phyloP scores from a whole-genome alignment of 2,888 invertebrate genomes.

The Philaethria dido region DNA sequence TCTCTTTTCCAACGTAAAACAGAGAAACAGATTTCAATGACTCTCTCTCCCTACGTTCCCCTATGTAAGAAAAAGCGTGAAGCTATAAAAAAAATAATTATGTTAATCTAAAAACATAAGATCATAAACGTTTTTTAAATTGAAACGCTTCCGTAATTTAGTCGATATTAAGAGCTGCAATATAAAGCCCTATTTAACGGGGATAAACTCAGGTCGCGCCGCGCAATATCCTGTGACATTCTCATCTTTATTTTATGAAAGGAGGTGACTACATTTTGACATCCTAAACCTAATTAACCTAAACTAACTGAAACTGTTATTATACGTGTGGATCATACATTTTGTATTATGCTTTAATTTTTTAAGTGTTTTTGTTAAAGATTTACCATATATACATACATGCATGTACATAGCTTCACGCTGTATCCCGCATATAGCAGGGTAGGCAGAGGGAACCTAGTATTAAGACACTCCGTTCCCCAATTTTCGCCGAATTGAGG shows the following conservation, averaged over 20 bases:
- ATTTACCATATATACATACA: too few relatives aligned
- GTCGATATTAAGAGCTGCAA: conserved; percentile 26
- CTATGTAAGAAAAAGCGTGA: too few relatives aligned
- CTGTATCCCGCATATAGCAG: too few relatives aligned
- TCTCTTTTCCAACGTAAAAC: too few relatives aligned
- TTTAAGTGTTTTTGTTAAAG: neutral
- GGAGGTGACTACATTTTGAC: conserved; percentile 61
- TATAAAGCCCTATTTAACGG: conserved; percentile 27
- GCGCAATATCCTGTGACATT: conserved; percentile 51
- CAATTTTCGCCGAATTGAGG: too few relatives aligned
- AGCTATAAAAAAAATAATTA: too few relatives aligned
- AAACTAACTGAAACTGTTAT: conserved; percentile 3
- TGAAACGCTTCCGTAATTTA: conserved; percentile 18
- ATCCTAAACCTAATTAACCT: conserved; percentile 6
- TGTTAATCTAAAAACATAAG: too few relatives aligned
- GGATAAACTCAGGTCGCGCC: conserved; percentile 25
- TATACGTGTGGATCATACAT: neutral
- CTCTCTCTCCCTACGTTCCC: too few relatives aligned
- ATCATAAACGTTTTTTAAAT: conserved; percentile 14
- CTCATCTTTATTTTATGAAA: conserved; percentile 76
- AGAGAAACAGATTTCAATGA: too few relatives aligned
- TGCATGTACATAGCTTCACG: too few relatives aligned
- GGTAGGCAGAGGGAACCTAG: too few relatives aligned
- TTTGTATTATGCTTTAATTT: neutral
- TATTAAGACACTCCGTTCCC: too few relatives aligned